Percentiles rank a stretch among this genome's conserved stretches.
These are phyloP conservation scores for Idaea aversata DNA, from an alignment of 2,888 invertebrate species.

Conservation along the genomic window DNA sequence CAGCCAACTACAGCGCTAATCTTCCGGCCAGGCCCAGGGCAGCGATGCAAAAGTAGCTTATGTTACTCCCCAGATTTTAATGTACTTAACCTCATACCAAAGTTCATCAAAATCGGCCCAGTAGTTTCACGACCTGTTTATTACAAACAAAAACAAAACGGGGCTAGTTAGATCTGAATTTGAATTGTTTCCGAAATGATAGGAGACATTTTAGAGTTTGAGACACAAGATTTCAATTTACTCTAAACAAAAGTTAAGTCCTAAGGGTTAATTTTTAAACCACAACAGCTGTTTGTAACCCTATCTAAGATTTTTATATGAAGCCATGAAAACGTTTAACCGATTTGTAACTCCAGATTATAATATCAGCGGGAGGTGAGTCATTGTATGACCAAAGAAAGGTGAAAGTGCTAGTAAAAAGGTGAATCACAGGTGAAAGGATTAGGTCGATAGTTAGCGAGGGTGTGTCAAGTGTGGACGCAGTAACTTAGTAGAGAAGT, in stretches of 20 bases:
- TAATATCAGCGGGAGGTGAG: slow-evolving; percentile 26
- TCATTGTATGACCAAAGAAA: slow-evolving; percentile 11
- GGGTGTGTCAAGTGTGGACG: not conserved
- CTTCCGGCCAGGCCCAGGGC: no score
- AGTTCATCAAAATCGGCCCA: no score
- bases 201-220: no score
- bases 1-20: no score
- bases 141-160: no score
- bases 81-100: no score
- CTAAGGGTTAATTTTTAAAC: not conserved
- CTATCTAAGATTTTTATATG: not conserved
- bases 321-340: slow-evolving; percentile 33
- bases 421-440: not conserved
- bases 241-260: not conserved
- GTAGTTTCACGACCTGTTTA: no score
- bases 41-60: no score
- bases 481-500: not conserved
- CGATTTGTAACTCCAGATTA: slow-evolving; percentile 28
- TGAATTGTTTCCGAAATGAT: no score
- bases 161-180: no score
- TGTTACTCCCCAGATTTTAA: no score
- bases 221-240: no score
- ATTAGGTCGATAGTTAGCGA: not conserved
- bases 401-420: slow-evolving; percentile 2
- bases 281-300: not conserved